Evolutionary conservation across 53 echinoderm and acorn worm genomes (phyloP), one percentile per base, ranked within the genome.

Genomic region (Actinopyga echinites): DNA sequence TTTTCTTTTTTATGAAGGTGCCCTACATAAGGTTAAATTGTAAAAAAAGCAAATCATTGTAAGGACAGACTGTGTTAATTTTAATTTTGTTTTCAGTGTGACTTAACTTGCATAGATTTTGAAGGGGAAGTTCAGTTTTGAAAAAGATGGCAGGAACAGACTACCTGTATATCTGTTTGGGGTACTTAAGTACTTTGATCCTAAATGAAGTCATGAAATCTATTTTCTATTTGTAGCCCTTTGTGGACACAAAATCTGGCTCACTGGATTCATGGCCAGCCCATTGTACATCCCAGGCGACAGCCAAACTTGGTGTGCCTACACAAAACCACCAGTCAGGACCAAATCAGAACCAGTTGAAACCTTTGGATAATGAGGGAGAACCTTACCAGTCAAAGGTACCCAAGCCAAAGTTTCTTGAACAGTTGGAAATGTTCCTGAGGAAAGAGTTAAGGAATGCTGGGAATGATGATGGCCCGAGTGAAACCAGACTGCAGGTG

Each of bases 241-340:
- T 86, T 69, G 86, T 97, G 12, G 97, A 97, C 75, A 97, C 94
- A 55, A 92, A 94, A 74, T 89, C 97, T 24, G 97, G 97, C n/a
- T 64, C 69, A 26, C 64, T 97, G 32, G 97, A 97, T 79, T 92
- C 97, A 30, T 97, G 97, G 97, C 97, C 97, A 8, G 97, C 97
- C 63, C 92, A 97, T 42, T 94, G 94, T 40, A 93, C 97, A 40
- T 89, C 93, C 75, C 97, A 92, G 35, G 97, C 94, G 6, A 89
- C 93, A 10, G 66, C 93, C 52, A 86, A 89, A 58, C 88, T 92
- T n/a, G 82, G 75, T 25, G 71, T 93, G 13, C 86, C 93, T 20
- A 68, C 91, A 31, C 84, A 85, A 59, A 67, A 84, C 35, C 91
- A 69, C 3, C 84, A 65, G 17, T 45, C 49, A 59, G 59, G 59